Evolutionary conservation across 2,888 invertebrate genomes (phyloP), one percentile per base, ranked within the genome.

Genomic region (Mystacides longicornis): DNA sequence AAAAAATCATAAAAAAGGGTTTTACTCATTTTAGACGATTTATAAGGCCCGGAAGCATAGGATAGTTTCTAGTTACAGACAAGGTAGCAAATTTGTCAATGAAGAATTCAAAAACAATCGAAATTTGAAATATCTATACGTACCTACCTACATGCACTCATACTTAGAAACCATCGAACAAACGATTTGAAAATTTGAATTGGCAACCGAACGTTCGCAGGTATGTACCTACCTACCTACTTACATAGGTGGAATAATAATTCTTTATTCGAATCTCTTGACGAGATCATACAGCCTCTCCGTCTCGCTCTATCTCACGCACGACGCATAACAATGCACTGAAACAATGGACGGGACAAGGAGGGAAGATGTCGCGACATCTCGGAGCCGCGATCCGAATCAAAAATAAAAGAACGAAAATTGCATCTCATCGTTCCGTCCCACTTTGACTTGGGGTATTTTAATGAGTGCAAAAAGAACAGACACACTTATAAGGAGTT

Each of bases 321-420:
- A 11, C 27, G 27, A 37, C 3, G 16, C 14, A 3, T 7, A 4
- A 37, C 37, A 37, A 37, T 37, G 37, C 14, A 16, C 37, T n/a
- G 14, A 37, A 37, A 37, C 37, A 37, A 37, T 37, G 37, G 37
- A 31, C 11, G 27, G 43, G 73, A 68, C 68, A 65, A 71, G 74
- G 77, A 78, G 73, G 72, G 72, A 73, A 74, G 69, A 74, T 72
- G 76, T 76, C 80, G 78, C 80, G 79, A 78, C 78, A 75, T 69
- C 71, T 69, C 70, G 69, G 67, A 68, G 67, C 71, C 70, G n/a
- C n/a, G 60, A 60, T 60, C 58, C 51, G 51, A 57, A 60, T 51
- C 48, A 57, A 60, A 52, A 46, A 57, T 48, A 52, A 49, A 54
- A 46, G 33, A 50, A 47, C 48, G 31, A 48, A n/a, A n/a, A 33